These are phyloP conservation scores for Limenitis camilla DNA, from an alignment of 2,888 invertebrate species.

Conservation along the genomic window DNA sequence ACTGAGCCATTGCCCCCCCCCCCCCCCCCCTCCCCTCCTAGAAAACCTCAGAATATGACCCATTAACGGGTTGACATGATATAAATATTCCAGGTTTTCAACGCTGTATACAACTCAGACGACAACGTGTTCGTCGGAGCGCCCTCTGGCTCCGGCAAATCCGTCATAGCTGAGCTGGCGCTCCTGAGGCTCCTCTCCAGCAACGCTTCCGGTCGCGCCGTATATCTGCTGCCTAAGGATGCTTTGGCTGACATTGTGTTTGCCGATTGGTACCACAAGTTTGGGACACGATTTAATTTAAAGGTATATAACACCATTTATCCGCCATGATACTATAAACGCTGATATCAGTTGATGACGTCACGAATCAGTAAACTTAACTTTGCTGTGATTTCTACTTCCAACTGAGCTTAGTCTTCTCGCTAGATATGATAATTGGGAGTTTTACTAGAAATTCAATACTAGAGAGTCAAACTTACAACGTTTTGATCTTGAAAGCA, in stretches of 20 bases:
- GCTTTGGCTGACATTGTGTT: constrained; percentile 92
- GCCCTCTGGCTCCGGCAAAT: constrained; percentile 93
- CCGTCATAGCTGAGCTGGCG: constrained; percentile 96
- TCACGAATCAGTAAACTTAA: not conserved
- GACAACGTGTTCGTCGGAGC: constrained; percentile 98
- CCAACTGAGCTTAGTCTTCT: too few species aligned
- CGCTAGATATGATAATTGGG: too few species aligned
- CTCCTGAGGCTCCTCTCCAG: constrained; percentile 88
- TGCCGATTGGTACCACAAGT: constrained; percentile 93
- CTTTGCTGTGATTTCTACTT: too few species aligned
- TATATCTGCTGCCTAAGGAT: constrained; percentile 95
- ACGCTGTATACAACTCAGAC: constrained; percentile 97
- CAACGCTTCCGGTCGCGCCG: constrained; percentile 86
- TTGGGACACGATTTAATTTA: constrained; percentile 84
- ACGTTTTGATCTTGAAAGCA: too few species aligned
- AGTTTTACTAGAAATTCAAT: too few species aligned
- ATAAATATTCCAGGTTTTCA: constrained; percentile 87
- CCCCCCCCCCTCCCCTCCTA: too few species aligned
- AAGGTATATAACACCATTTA: constrained; percentile 55
- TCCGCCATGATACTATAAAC: too few species aligned
- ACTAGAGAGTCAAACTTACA: too few species aligned
- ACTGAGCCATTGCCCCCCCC: too few species aligned
- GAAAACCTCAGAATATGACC: too few species aligned
- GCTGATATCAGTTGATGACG: not conserved
- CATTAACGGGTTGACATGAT: too few species aligned